Evolutionary conservation across 2,797 vertebrate genomes (phyloP), one percentile per base, ranked within the genome.

Genomic region (Choloepus didactylus): DNA sequence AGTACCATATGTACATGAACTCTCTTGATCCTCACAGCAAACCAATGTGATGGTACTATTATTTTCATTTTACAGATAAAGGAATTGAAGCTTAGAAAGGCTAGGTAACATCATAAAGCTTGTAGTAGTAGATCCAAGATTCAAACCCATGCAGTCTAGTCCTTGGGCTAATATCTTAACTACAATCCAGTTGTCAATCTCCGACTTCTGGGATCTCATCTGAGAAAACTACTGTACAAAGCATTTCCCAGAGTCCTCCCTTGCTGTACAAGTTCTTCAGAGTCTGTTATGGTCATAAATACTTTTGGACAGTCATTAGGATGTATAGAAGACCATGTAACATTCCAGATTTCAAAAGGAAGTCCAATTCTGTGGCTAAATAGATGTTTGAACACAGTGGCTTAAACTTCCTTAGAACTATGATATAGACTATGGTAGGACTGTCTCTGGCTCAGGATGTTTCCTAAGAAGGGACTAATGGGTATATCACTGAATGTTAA

Each of bases 311-410:
- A 51, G 70, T 27, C 60, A 49, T 44, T 56, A 72, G 38, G 31
- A 70, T 70, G 10, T 19, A 25, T 0, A 35, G 56, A 91, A 3
- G 46, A 84, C 64, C 46, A 7, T 10, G 51, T 67, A 80, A 62
- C 64, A 84, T 25, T 93, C 46, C 60, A 77, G 60, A 92, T 38
- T 73, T 49, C 41, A 54, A 84, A 76, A 93, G 73, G 67, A 76
- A 82, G 77, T n/a, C 8, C 38, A 79, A 19, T 44, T 73, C 70
- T 29, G 10, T 25, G 27, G 19, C 46, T 79, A 31, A 59, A 27
- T 21, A 25, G 27, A 72, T 19, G n/a, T 56, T 51, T 79, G 62
- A 85, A 72, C 23, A 21, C 69, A 67, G 16, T 46, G 29, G 51
- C 6, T 75, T 60, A 15, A 15, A 15, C 2, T 3, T 62, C 21